Base-by-base conservation (phyloP, 1,140 invertebrate genomes). In the Habropoda laboriosa region DNA sequence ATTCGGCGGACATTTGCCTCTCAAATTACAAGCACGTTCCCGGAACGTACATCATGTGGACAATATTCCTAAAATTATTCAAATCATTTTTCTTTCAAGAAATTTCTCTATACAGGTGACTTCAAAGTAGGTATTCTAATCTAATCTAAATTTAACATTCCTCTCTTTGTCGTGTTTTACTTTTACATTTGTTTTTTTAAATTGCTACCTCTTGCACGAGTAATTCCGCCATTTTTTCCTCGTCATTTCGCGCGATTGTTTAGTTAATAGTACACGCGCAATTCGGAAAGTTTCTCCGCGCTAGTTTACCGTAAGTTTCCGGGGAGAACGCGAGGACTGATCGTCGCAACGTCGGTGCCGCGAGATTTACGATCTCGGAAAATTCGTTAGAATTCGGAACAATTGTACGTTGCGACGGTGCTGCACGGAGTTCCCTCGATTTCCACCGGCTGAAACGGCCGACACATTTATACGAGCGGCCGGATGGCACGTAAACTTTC, bases 321-420 rank as follows among this genome's bases (percentile, higher is more conserved):
- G 27, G 32, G 18, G 42, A 21, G 21, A 24, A n/a, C n/a, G n/a
- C n/a, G 0, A 21, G 30, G 8, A 30, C 27, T n/a, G 30, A 58
- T 58, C 55, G 55, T 32, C 18, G 55, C 55, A 57, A 57, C 6
- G 18, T 16, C 18, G 55, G 18, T 1, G 21, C 42, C 3, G 21
- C 42, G 8, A 40, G 67, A 40, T 58, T 58, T 47, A 58, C 60
- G 40, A 45, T 40, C 13, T n/a, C 55, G 55, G 55, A 24, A 72
- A 63, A 79, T 74, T 74, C 58, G 57, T 74, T 73, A 74, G 55
- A 72, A 61, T 30, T 45, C 47, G 72, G 60, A 53, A 64, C 60
- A 53, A 75, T 75, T 38, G 35, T 16, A n/a, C 6, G n/a, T n/a
- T n/a, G 27, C 24, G 58, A 47, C 58, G 45, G n/a, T 6, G 27